These are phyloP conservation scores for Lasioglossum calceatum DNA, from an alignment of 2,888 invertebrate species.

Conservation along the genomic window DNA sequence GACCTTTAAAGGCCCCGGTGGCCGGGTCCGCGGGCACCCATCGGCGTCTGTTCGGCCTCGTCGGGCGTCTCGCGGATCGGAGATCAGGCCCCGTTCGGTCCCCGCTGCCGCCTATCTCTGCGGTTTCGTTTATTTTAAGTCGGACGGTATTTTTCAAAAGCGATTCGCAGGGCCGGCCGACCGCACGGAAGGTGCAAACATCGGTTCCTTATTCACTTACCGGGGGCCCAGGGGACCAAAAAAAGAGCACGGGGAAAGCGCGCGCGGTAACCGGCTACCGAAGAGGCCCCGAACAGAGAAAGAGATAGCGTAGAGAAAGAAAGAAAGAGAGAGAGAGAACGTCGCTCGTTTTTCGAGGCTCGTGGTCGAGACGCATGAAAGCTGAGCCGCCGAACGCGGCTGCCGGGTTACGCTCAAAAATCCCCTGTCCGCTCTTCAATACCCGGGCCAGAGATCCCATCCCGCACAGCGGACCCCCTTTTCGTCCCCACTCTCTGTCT, in stretches of 20 bases:
- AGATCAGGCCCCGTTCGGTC: background rate
- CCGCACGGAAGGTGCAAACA: slow-evolving; percentile 58
- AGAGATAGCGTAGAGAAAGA: background rate
- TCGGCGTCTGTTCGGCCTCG: background rate
- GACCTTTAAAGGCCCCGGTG: background rate
- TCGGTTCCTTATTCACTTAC: slow-evolving; percentile 57
- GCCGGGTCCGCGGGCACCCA: background rate
- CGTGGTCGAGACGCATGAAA: slow-evolving; percentile 75
- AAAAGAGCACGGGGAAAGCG: slow-evolving; percentile 36
- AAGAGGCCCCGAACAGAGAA: background rate
- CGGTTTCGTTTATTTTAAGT: slow-evolving; percentile 59
- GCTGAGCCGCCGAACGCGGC: slow-evolving; percentile 74
- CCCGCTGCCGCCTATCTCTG: slow-evolving; percentile 29
- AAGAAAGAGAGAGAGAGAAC: background rate
- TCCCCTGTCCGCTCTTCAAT: slow-evolving; percentile 60
- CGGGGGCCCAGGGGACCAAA: slow-evolving; percentile 20
- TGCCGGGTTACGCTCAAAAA: slow-evolving; percentile 76
- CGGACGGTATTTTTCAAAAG: slow-evolving; percentile 55
- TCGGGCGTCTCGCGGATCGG: background rate
- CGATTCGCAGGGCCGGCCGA: slow-evolving; percentile 39
- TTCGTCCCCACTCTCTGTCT: background rate
- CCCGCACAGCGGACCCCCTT: background rate
- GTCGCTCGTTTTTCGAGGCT: slow-evolving; percentile 66
- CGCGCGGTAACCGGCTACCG: slow-evolving; percentile 17
- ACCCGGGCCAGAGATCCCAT: slow-evolving; percentile 45